Base-by-base conservation (phyloP, 1,140 invertebrate species). In the Antheraea pernyi region DNA sequence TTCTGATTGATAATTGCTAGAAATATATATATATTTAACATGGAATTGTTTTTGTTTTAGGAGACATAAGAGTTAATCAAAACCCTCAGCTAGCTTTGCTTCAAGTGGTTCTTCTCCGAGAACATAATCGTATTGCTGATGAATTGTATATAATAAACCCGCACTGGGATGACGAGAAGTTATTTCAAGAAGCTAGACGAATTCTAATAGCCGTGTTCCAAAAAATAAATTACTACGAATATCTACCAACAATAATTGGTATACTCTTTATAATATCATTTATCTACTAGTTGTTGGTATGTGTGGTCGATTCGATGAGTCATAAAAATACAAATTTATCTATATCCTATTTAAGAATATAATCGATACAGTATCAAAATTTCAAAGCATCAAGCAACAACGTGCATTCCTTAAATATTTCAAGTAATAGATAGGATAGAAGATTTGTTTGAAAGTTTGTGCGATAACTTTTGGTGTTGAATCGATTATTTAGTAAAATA, bases 81-180 rank as follows among this genome's bases (percentile, higher is more conserved):
- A 96, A 96, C 77, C 93, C 96, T 0, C 94, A 95, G 70, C 78
- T 98, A 42, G 95, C 96, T 0, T 92, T 96, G 18, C 82, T 98
- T 3, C 97, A 98, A 75, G 96, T 96, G 0, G 80, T 98, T 7
- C 93, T 97, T 65, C 91, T 98, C 67, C 93, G 98, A 73, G 96
- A 98, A 81, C 98, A 99, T 83, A 99, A 99, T 86, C 93, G 96
- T 60, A 92, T 98, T 19, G 97, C 97, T 0, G 93, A 67, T n/a
- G 30, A 10, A 0, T 36, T 71, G 7, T 5, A 19, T 13, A 13
- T 37, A 6, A 16, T 75, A 11, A 75, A 75, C 19, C 69, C 73
- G 7, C 63, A 63, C 46, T 75, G 73, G 73, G 39, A 58, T 19
- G 73, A 75, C 19, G 73, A 75, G 37, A 71, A 18, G 9, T 60